phyloP scores from a whole-genome alignment of 2,888 invertebrate genomes.

The Archaeoteleia sp. region DNA sequence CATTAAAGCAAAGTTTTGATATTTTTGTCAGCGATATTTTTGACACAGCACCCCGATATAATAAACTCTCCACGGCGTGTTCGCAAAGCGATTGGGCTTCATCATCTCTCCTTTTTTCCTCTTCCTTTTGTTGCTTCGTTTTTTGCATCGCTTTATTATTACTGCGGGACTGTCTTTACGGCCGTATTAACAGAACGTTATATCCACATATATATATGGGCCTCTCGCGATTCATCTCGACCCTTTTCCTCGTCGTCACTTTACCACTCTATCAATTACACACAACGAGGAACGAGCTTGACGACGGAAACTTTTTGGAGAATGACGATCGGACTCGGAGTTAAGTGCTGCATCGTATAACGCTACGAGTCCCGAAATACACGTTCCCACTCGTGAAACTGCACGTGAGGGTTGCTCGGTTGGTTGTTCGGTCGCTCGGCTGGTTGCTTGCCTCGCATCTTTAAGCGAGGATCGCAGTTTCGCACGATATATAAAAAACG shows the following conservation, averaged over 20 bases:
- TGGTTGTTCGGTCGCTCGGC: no score
- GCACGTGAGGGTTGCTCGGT: background rate
- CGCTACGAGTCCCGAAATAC: conserved; percentile 27
- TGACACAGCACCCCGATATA: conserved; percentile 43
- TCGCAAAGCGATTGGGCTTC: conserved; percentile 64
- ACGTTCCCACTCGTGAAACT: conserved; percentile 1
- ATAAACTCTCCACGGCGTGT: conserved; percentile 67
- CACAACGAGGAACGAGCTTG: conserved; percentile 28
- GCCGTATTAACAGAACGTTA: conserved; percentile 63
- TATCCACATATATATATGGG: conserved; percentile 11
- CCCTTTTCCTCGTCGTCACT: conserved; percentile 36
- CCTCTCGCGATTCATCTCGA: conserved; percentile 49
- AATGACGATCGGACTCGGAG: conserved; percentile 20
- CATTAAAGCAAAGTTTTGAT: no score
- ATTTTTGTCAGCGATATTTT: no score
- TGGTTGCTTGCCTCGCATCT: conserved; percentile 5
- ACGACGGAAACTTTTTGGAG: conserved; percentile 46
- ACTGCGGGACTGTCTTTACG: conserved; percentile 64
- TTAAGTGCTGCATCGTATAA: conserved; percentile 31
- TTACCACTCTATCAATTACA: conserved; percentile 55
- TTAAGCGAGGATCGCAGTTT: background rate
- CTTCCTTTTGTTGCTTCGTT: no score
- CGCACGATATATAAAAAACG: no score
- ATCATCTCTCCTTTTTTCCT: conserved; percentile 59
- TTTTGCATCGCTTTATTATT: conserved; percentile 72